Base-by-base conservation (phyloP, 2,888 invertebrate genomes). In the Rhopalosiphum nymphaeae region DNA sequence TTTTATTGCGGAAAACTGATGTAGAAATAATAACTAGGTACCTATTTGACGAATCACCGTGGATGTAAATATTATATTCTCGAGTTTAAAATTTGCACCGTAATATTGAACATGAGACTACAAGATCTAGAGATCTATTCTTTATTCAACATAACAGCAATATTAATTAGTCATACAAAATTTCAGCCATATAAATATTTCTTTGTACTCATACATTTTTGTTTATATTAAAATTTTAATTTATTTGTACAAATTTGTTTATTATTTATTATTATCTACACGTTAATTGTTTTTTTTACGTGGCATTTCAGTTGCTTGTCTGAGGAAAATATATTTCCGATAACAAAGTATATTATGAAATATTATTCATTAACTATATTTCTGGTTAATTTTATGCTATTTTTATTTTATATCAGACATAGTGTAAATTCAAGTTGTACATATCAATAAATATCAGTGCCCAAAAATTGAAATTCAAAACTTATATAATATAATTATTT, bases 21-120 rank as follows among this genome's bases (percentile, higher is more conserved):
- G 78, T 78, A 78, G 21, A 78, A 78, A 78, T 78, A 78, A 78
- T 78, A 21, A 78, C 78, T 78, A 78, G 78, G 78, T 78, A 78
- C 78, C 21, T 78, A 21, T 78, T 78, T 78, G 78, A 36, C 7
- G 36, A 21, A 78, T 36, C 36, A 36, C 78, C 21, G 36, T 9
- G 78, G 21, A 9, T 42, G 36, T 21, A 78, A 78, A 78, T 78
- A 78, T 78, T 36, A 36, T 78, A 78, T 78, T 36, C 36, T 36
- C 36, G 78, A 78, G 36, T 36, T 36, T 25, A 21, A 78, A 78
- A 78, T 36, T 36, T 78, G 36, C 78, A 78, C 21, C 9, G 78
- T 78, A 78, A 78, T 78, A 78, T 78, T 36, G 21, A 3, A 78
- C 78, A 78, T 78, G 36, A 78, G 78, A 78, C 78, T 42, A 36